A percentile compares a stretch with the other conserved stretches of the same genome.
phyloP scores from a whole-genome alignment of 2,113 vertebrate genomes.

The Isichthys henryi region DNA sequence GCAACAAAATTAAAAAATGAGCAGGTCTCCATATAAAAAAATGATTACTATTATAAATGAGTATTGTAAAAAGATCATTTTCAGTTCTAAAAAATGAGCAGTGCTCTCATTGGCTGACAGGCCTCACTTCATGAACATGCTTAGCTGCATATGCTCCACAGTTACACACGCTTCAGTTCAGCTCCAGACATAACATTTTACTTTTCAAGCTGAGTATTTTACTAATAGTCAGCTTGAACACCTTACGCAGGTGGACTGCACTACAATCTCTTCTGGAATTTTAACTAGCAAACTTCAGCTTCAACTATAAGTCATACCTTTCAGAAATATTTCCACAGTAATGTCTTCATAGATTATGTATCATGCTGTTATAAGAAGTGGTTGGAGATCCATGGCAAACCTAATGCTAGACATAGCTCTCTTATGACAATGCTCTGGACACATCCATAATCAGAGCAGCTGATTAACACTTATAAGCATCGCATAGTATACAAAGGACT shows the following conservation, averaged over 20 bases:
- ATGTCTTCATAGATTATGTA: background rate
- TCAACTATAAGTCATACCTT: background rate
- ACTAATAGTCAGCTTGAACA: background rate
- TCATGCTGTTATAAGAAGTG: background rate
- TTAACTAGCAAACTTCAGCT: background rate
- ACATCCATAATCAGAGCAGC: background rate
- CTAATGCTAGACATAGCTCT: background rate
- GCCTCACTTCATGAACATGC: no score
- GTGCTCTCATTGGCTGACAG: no score
- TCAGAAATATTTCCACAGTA: background rate
- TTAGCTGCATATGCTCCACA: no score
- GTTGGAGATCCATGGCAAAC: background rate
- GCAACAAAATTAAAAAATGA: background rate
- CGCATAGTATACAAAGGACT: background rate
- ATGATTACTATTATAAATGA: background rate
- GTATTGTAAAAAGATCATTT: no score
- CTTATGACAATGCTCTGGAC: background rate
- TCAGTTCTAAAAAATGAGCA: no score
- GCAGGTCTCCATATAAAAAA: background rate
- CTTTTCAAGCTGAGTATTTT: background rate
- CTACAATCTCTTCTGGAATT: background rate
- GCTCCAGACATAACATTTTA: no score
- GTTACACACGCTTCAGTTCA: no score
- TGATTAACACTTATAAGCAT: background rate
- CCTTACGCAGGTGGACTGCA: background rate